Base-by-base conservation (phyloP, 2,797 vertebrate species). In the Carapus acus region DNA sequence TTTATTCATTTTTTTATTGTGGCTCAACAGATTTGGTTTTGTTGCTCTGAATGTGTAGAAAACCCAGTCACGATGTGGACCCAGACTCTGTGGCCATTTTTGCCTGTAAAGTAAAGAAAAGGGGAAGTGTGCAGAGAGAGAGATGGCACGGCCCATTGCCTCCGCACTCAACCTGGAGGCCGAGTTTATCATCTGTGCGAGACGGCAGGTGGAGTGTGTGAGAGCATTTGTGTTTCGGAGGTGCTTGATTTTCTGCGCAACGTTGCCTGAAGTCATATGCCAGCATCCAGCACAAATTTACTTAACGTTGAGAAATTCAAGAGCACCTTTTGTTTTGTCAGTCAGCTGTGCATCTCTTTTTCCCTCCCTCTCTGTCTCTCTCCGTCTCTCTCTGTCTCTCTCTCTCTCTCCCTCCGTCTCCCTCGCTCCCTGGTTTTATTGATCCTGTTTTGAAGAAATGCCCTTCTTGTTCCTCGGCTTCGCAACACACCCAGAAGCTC, bases 121-220 rank as follows among this genome's bases (percentile, higher is more conserved):
- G 56, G 45, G 36, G 48, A 59, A 57, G 56, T 47, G 52, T 51
- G 40, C 49, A 36, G 61, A 62, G 31, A 36, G 46, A 24, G 38
- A 14, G 46, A 43, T n/a, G 23, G 45, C 54, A 55, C n/a, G 58
- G 57, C 21, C 67, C 74, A 70, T 81, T 81, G 79, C 64, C 69
- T 73, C 59, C 49, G 74, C 67, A 59, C 58, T 48, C 52, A 65
- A 50, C 65, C 62, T 67, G 60, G 52, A 60, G 57, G 63, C 65
- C 52, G 34, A 41, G 61, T 76, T 71, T 63, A 72, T 76, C 49
- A 49, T 37, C 36, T 39, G n/a, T n/a, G n/a, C n/a, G n/a, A n/a
- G n/a, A n/a, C 60, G 63, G 49, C 37, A n/a, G 18, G 44, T 73
- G 63, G 36, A 43, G 18, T 48, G 40, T 53, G 55, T 65, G 9